phyloP scores from a whole-genome alignment of 2,888 invertebrate species.

The Sarcophaga rosellei region DNA sequence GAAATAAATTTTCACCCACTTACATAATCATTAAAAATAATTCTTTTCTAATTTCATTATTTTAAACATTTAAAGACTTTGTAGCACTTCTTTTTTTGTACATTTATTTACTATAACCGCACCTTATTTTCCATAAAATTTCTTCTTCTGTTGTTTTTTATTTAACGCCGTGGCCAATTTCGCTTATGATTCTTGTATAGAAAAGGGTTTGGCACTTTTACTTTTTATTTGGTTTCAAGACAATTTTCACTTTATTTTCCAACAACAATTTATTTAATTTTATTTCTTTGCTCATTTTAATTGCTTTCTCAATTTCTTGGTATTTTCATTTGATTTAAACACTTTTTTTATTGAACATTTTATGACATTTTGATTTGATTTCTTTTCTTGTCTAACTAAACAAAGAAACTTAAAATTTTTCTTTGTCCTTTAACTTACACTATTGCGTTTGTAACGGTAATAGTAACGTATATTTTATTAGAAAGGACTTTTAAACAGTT shows the following conservation, averaged over 20 bases:
- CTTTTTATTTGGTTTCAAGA: constrained; percentile 51
- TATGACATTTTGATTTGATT: constrained; percentile 26
- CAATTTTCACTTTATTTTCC: constrained; percentile 49
- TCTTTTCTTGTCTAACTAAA: constrained; percentile 38
- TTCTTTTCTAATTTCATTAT: constrained; percentile 39
- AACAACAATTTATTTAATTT: constrained; percentile 30
- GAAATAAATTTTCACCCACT: constrained; percentile 74
- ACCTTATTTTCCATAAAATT: constrained; percentile 32
- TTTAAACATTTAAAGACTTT: constrained; percentile 32
- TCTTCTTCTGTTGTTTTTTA: constrained; percentile 29
- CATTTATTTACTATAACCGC: constrained; percentile 44
- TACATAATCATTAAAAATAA: constrained; percentile 73
- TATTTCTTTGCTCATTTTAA: constrained; percentile 61
- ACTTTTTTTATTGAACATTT: constrained; percentile 53
- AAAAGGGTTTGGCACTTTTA: constrained; percentile 69
- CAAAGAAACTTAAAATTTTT: constrained; percentile 22
- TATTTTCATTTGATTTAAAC: constrained; percentile 52
- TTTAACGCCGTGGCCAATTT: constrained; percentile 41
- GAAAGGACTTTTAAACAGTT: constrained; percentile 75
- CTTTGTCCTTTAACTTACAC: constrained; percentile 50
- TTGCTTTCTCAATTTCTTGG: constrained; percentile 37
- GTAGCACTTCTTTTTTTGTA: constrained; percentile 16
- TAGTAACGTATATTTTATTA: constrained; percentile 53
- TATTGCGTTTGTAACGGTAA: constrained; percentile 36
- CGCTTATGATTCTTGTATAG: constrained; percentile 39